phyloP scores from a whole-genome alignment of 2,113 vertebrate genomes.

The Columba livia region DNA sequence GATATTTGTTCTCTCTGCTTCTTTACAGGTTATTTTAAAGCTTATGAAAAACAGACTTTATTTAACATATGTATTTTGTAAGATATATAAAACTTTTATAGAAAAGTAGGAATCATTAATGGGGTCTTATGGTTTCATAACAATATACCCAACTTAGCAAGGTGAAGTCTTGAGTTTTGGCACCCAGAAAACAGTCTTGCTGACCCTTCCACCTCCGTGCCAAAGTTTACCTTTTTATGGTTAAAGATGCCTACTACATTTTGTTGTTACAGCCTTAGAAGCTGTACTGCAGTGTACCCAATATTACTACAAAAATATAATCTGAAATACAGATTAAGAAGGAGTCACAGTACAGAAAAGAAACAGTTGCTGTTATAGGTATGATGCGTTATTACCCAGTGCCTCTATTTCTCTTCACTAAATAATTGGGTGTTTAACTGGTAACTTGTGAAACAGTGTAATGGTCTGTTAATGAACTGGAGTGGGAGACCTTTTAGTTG shows the following conservation, averaged over 20 bases:
- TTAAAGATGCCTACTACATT: not conserved
- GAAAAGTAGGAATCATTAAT: not conserved
- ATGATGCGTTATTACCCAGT: fast-evolving
- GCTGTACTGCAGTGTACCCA: not conserved
- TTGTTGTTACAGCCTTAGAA: not conserved
- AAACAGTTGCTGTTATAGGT: not conserved
- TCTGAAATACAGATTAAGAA: not conserved
- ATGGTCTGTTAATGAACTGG: not conserved
- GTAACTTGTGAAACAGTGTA: not conserved
- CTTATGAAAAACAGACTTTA: not conserved
- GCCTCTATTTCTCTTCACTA: not conserved
- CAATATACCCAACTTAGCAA: not conserved
- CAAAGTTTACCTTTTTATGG: not conserved
- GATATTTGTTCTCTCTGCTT: not conserved
- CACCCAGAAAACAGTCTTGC: not conserved
- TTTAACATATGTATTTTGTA: not conserved
- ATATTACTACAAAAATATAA: not conserved
- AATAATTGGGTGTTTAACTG: not conserved
- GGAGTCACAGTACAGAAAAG: not conserved
- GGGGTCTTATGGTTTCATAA: not conserved
- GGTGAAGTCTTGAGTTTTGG: not conserved
- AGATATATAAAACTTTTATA: not conserved
- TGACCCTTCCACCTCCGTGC: fast-evolving
- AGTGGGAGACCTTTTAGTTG: not conserved
- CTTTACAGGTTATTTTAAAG: not conserved